Conservation (phyloP, 2,113 vertebrate species). For the Eublepharis macularius region DNA sequence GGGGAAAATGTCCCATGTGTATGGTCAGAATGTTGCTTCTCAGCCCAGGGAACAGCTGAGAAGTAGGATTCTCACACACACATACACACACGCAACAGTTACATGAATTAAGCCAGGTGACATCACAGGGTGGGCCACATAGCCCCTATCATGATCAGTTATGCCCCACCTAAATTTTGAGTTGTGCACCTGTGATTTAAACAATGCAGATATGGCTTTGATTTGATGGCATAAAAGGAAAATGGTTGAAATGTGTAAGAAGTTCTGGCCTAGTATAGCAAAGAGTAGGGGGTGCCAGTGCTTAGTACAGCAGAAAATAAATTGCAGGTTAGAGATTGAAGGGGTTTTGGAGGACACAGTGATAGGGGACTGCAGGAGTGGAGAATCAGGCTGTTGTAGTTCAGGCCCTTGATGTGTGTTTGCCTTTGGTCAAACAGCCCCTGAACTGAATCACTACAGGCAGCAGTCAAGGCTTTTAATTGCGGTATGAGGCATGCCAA, state of each 20-base stretch:
- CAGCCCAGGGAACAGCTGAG: too few species aligned
- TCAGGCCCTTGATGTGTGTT: not conserved
- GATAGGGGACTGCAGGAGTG: not conserved
- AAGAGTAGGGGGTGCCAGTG: not conserved
- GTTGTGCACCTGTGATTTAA: too few species aligned
- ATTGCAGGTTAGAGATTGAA: not conserved
- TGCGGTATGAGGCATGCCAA: not conserved
- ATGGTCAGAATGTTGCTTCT: too few species aligned
- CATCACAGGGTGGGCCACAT: too few species aligned
- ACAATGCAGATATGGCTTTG: not conserved
- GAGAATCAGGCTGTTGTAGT: not conserved
- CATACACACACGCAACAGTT: too few species aligned
- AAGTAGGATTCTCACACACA: too few species aligned
- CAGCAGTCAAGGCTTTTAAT: not conserved
- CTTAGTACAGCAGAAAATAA: not conserved
- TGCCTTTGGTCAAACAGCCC: not conserved
- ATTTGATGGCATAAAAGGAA: too few species aligned
- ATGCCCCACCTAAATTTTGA: too few species aligned
- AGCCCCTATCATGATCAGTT: too few species aligned
- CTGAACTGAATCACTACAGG: not conserved
- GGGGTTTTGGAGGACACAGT: not conserved
- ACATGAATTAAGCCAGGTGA: too few species aligned
- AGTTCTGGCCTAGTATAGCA: not conserved
- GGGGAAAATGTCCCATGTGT: too few species aligned
- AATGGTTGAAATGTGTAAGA: not conserved